Evolutionary conservation across 2,113 vertebrate genomes (phyloP).

Genomic region (Myrmophylax atrothorax): DNA sequence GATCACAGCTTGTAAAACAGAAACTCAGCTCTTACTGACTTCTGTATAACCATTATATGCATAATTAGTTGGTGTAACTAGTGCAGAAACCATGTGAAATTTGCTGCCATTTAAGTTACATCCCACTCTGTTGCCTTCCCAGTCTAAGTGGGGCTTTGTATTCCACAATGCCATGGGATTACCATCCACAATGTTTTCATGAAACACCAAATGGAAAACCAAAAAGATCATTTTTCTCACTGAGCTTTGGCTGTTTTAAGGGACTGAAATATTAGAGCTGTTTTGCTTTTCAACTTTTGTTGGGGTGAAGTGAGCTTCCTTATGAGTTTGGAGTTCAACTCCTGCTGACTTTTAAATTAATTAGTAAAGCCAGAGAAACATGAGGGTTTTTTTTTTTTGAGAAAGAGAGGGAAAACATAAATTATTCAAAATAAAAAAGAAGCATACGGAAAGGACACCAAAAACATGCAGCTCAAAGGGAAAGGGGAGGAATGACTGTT

Average conservation of each 20-base stretch:
- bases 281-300: not conserved
- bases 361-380: not conserved
- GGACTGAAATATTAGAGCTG: not conserved
- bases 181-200: not conserved
- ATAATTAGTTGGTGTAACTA: not conserved
- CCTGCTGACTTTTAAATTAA: not conserved
- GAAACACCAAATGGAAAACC: not conserved
- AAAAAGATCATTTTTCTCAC: not conserved
- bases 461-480: not conserved
- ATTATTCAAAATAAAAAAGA: not conserved
- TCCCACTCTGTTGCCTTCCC: not conserved
- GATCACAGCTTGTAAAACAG: not conserved
- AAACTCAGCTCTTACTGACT: not conserved
- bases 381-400: not conserved
- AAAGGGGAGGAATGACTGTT: not conserved
- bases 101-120: not conserved
- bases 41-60: not conserved
- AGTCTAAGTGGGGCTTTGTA: not conserved
- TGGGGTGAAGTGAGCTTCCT: not conserved
- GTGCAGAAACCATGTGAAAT: not conserved
- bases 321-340: not conserved
- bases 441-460: not conserved
- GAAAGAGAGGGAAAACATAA: not conserved
- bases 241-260: not conserved
- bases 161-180: not conserved